Evolutionary conservation across 1,140 invertebrate genomes (phyloP), one percentile per base, ranked within the genome.

Genomic region (Ceratosolen fusciceps): DNA sequence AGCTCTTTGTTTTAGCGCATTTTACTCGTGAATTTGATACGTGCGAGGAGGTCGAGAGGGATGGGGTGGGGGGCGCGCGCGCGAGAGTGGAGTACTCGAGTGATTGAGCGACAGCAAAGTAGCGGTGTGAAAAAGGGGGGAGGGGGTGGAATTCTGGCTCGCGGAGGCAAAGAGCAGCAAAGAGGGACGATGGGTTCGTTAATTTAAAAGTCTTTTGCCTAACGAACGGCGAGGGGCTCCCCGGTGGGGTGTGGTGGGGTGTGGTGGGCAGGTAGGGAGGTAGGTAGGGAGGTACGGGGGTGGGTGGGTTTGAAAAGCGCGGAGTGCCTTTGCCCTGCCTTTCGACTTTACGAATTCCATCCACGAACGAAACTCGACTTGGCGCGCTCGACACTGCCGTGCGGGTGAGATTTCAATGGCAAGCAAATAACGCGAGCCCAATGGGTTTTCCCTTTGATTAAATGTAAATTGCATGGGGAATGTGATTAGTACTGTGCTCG

Each of bases 371-470:
- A 71, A 43, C 39, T 31, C 47, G 16, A 34, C 39, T 58, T 73
- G 77, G 74, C 82, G 83, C 80, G 74, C 60, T 68, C 80, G 65
- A 75, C 4, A 34, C 47, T 26, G 43, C 47, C 31, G 43, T 34
- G 34, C 37, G 81, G 67, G 83, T 83, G 85, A 86, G 88, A 89
- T 89, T 89, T 89, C 86, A 88, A 89, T 88, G 85, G 87, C 84
- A 86, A 88, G 88, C 85, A 89, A 89, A 88, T 88, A 89, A 85
- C 88, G 86, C 84, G 84, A 85, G 86, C 86, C 85, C 87, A 88
- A 88, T 88, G 86, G 86, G 87, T 86, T 88, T 86, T 89, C 85
- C 87, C 86, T 89, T 89, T 89, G 88, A 89, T 89, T 88, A 89
- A 89, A 89, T 88, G 88, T 87, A 89, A 89, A 89, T 89, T 86